Conservation (phyloP, 2,888 invertebrate species). For the Andrena fulva region DNA sequence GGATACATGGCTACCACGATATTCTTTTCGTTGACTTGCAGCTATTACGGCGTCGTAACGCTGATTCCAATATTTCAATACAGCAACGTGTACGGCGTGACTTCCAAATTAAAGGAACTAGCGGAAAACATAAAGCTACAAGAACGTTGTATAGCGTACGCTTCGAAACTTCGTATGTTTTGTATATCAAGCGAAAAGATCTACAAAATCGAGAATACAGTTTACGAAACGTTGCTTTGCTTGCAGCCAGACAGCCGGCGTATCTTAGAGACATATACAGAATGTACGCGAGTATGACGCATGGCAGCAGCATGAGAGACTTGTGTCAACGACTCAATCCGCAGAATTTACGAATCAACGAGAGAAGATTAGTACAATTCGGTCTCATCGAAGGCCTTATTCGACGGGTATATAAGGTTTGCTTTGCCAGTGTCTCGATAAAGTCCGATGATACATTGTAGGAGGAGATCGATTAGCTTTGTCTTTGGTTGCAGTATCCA, state of each 20-base stretch:
- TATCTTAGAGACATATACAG: slow-evolving; percentile 90
- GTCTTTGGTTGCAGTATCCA: slow-evolving; percentile 79
- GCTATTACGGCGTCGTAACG: slow-evolving; percentile 90
- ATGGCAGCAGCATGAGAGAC: slow-evolving; percentile 91
- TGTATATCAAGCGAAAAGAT: neutral
- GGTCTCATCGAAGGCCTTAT: slow-evolving; percentile 95
- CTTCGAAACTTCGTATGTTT: slow-evolving; percentile 88
- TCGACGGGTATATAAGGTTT: slow-evolving; percentile 91
- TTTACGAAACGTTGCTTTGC: slow-evolving; percentile 3
- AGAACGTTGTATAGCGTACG: slow-evolving; percentile 90
- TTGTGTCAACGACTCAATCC: slow-evolving; percentile 91
- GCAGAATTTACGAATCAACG: slow-evolving; percentile 90
- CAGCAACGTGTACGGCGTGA: slow-evolving; percentile 93
- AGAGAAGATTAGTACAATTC: slow-evolving; percentile 93
- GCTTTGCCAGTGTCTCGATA: neutral
- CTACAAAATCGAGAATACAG: neutral
- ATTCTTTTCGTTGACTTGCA: slow-evolving; percentile 73
- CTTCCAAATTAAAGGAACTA: slow-evolving; percentile 90
- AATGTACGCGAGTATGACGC: slow-evolving; percentile 91
- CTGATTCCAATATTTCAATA: slow-evolving; percentile 93
- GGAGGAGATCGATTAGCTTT: neutral
- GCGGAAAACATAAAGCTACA: slow-evolving; percentile 89
- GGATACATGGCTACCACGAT: neutral
- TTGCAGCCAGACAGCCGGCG: slow-evolving; percentile 88
- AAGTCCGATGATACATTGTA: neutral